Evolutionary conservation across 2,888 invertebrate genomes (phyloP), one percentile per base, ranked within the genome.

Genomic region (Oxytorus armatus): DNA sequence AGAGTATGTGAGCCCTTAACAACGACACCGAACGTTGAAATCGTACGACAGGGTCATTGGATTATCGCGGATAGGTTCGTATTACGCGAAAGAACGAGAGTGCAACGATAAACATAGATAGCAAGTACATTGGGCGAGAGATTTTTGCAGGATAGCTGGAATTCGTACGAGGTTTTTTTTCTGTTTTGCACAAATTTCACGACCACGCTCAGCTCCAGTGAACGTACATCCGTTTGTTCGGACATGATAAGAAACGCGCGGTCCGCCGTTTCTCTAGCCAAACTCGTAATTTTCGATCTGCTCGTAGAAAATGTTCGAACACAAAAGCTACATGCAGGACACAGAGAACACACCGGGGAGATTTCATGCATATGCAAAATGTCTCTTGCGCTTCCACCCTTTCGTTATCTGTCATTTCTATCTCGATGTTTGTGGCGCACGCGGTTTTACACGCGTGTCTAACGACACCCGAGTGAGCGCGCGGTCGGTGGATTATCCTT

Each of bases 261-360:
- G 57, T 57, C 57, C 21, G 57, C 44, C 25, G 10, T 70, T 70
- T 57, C 44, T 57, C 47, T 57, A 57, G 4, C 42, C 42, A 16
- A 55, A 16, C 53, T 18, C 68, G 16, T 25, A 53, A 42, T 42
- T 57, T 55, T n/a, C 57, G 33, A 33, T 16, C 4, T 47, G 39
- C n/a, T 47, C 18, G 42, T 36, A 42, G 42, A 44, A 69, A 69
- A 55, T 25, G 68, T 55, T 69, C 29, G 53, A 29, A 11, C 55
- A 55, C 68, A 69, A 69, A 69, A 69, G 55, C 68, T 42, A 29
- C 55, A n/a, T 16, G 8, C 36, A 36, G 36, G 21, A 16, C 42
- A 14, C 18, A 44, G 55, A 57, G 57, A 57, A 57, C 57, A 70
- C 57, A 44, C 44, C 57, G 57, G n/a, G n/a, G 69, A 70, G 44